Evolutionary conservation across 30 jellyfish, hydroid and myxozoan species (phyloP), one percentile per base, ranked within the genome.

Genomic region (Cassiopea andromeda): DNA sequence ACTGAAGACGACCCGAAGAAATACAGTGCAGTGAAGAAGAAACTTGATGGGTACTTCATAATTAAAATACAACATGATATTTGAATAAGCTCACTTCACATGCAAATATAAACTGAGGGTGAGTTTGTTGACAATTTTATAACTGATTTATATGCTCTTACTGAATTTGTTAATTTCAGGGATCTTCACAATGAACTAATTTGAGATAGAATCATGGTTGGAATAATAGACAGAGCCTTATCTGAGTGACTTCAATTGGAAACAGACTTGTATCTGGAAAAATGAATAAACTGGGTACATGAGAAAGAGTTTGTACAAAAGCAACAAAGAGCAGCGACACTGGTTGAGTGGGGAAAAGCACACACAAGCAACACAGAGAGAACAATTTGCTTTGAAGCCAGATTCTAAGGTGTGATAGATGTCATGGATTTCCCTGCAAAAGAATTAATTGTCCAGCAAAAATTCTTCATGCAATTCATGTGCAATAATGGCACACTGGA

Each of bases 131-230:
- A 66, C 44, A 82, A 38, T 48, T 82, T 82, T 64, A 82, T 80
- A 46, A 80, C 89, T 44, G 50, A 48, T 47, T 59, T 80, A 14
- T 80, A 15, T 58, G 19, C 16, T 15, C 88, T 82, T 7, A 88
- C 92, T 2, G 80, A 71, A 74, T 60, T 38, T 75, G 72, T 89
- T 64, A 48, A 73, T 38, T 85, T 47, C 54, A 48, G 66, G 8
- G 44, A 16, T 6, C 83, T 81, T 9, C 82, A 59, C 90, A 46
- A 81, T 44, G 90, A 81, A 66, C 1, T 57, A 57, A 58, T 81
- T 81, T 66, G 90, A 0, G 90, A 58, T n/a, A 81, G 90, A 81
- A 81, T 81, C 64, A 17, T 81, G 66, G 90, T 60, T 81, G 85
- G 90, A 64, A 81, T 81, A 59, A 81, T 1, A 1, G 82, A 9